Conservation (phyloP, 2,113 vertebrate genomes). For the Podilymbus podiceps region DNA sequence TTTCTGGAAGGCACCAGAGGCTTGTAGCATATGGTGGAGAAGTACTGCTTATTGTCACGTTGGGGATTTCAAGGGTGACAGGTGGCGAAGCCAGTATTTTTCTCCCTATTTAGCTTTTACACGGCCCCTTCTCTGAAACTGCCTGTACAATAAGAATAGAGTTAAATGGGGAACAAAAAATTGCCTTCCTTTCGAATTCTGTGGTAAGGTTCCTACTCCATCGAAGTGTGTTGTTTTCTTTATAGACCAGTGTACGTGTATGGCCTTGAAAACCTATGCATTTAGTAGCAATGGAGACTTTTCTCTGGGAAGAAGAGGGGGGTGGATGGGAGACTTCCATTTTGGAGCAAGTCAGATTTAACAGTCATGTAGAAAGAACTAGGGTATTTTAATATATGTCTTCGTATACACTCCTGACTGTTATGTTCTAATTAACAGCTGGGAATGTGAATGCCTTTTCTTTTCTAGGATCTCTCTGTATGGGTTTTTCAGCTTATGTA, state of each 20-base stretch:
- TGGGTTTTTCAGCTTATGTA: not conserved
- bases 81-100: not conserved
- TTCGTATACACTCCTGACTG: not conserved
- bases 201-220: not conserved
- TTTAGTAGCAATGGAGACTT: not conserved
- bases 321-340: not conserved
- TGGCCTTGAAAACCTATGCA: not conserved
- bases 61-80: not conserved
- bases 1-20: conserved; percentile 30
- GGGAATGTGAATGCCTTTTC: not conserved
- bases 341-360: not conserved
- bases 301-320: not conserved
- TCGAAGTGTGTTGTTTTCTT: not conserved
- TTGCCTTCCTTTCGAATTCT: not conserved
- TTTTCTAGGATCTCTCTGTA: not conserved
- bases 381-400: not conserved
- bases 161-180: not conserved
- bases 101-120: not conserved
- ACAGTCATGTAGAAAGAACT: not conserved
- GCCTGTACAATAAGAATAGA: not conserved
- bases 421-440: not conserved
- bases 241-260: not conserved
- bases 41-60: not conserved
- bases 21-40: not conserved
- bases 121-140: not conserved